These are phyloP conservation scores for Lerista edwardsae DNA, from an alignment of 2,797 vertebrate species.

Conservation along the genomic window DNA sequence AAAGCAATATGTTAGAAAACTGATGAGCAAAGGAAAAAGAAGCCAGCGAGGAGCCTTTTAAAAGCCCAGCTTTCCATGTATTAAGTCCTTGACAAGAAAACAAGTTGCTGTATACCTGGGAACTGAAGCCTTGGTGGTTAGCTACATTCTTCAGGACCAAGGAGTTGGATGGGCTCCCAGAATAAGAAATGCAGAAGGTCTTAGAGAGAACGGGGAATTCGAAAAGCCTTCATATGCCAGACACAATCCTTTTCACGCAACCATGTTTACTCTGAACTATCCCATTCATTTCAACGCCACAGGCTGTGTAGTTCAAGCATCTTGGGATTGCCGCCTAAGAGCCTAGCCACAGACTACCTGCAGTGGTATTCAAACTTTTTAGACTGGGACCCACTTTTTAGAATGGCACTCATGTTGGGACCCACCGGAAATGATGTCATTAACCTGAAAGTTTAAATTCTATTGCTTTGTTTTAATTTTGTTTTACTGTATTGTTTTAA, in stretches of 20 bases:
- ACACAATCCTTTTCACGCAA: constrained; percentile 44
- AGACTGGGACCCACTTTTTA: too few relatives aligned
- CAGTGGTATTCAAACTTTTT: too few relatives aligned
- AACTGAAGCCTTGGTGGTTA: constrained; percentile 24
- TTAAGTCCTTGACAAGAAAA: constrained; percentile 34
- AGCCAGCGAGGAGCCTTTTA: neutral
- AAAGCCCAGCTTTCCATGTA: constrained; percentile 25
- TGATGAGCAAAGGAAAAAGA: constrained; percentile 2
- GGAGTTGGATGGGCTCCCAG: constrained; percentile 41
- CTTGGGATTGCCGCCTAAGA: neutral
- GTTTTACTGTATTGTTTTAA: too few relatives aligned
- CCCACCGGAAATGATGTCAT: too few relatives aligned
- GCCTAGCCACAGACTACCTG: neutral
- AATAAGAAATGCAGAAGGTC: constrained; percentile 29
- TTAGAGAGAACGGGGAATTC: neutral
- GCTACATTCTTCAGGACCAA: constrained; percentile 36
- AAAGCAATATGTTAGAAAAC: constrained; percentile 27
- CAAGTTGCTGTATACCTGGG: constrained; percentile 14
- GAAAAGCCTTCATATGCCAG: constrained; percentile 44
- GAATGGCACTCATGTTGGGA: too few relatives aligned
- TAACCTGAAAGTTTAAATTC: too few relatives aligned
- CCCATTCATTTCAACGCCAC: neutral
- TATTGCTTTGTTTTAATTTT: too few relatives aligned
- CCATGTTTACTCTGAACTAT: constrained; percentile 31
- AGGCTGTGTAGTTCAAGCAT: neutral